Conservation (phyloP, 2,113 vertebrate species). For the Sigmodon hispidus region DNA sequence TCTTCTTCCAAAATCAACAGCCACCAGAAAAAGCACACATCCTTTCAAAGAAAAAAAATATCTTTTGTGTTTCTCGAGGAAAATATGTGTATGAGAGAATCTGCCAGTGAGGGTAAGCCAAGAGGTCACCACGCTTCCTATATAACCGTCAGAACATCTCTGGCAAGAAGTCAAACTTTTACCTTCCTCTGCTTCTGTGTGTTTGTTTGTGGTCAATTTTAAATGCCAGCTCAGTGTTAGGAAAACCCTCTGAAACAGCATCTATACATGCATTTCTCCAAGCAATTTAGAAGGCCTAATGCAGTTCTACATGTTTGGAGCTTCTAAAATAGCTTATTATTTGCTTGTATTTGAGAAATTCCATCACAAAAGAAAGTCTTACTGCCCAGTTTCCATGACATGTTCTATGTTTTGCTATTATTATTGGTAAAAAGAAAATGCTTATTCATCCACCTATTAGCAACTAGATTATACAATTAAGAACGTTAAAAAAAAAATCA, state of each 20-base stretch:
- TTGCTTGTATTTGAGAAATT: constrained; percentile 24
- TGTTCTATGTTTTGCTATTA: not conserved
- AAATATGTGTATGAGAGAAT: constrained; percentile 37
- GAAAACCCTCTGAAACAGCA: not conserved
- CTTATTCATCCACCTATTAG: not conserved
- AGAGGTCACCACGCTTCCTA: not conserved
- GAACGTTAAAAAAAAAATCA: not conserved
- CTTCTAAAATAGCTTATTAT: constrained; percentile 31
- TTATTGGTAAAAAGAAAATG: not conserved
- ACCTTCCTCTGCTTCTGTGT: not conserved
- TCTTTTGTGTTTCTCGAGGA: constrained; percentile 18
- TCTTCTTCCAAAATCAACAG: constrained; percentile 60
- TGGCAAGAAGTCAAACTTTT: not conserved
- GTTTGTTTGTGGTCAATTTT: constrained; percentile 32
- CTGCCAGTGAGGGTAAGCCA: not conserved
- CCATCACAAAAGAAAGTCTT: not conserved
- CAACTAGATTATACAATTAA: not conserved
- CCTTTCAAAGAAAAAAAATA: constrained; percentile 58
- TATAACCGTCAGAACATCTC: not conserved
- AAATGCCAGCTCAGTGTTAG: constrained; percentile 29
- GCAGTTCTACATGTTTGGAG: not conserved
- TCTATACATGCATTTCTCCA: not conserved
- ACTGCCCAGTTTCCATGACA: not conserved
- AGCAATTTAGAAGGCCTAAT: not conserved
- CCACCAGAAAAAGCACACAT: constrained; percentile 37